Conservation (phyloP, 2,797 vertebrate genomes). For the Alauda arvensis region DNA sequence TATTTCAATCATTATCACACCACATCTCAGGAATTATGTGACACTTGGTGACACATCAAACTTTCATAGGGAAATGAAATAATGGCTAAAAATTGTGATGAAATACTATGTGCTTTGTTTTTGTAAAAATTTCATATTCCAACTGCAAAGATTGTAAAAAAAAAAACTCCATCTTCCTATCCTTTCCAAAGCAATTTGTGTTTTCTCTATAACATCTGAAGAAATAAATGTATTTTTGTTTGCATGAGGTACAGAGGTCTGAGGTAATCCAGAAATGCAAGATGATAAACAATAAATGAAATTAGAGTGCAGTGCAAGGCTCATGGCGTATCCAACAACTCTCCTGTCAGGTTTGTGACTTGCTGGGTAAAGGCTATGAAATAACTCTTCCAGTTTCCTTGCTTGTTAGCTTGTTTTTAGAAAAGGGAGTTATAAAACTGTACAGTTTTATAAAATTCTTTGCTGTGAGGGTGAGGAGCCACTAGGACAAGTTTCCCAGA, state of each 20-base stretch:
- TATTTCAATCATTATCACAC: background rate
- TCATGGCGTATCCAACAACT: background rate
- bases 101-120: background rate
- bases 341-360: background rate
- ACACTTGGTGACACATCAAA: background rate
- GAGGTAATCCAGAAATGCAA: background rate
- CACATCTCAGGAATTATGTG: background rate
- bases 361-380: background rate
- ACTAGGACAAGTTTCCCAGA: no score
- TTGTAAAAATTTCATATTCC: conserved; percentile 12
- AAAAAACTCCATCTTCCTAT: conserved; percentile 24
- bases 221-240: conserved; percentile 26
- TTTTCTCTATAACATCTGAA: background rate
- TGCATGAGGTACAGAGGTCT: conserved; percentile 9
- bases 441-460: background rate
- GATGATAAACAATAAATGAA: background rate
- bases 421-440: background rate
- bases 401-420: background rate
- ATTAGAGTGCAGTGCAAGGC: background rate
- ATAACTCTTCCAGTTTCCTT: background rate
- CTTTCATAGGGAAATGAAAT: background rate
- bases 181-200: background rate
- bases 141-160: conserved; percentile 29
- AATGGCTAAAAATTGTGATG: background rate
- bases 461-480: background rate